A percentile compares a stretch with the other conserved stretches of the same genome.
Conservation (phyloP, 1,140 invertebrate species). For the Dysdera silvatica region DNA sequence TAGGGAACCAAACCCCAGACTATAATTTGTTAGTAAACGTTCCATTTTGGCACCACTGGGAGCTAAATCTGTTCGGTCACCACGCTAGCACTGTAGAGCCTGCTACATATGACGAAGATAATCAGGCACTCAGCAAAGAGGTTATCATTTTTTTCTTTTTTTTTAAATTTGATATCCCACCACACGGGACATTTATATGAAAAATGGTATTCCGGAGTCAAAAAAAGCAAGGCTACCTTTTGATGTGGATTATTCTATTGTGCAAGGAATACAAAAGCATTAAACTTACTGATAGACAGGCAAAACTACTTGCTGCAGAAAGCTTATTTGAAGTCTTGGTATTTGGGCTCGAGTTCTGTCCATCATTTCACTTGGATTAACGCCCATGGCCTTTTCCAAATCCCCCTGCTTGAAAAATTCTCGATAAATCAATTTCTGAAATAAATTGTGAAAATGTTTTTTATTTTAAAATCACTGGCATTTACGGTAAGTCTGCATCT, state of each 20-base stretch:
- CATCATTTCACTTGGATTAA: slow-evolving; percentile 66
- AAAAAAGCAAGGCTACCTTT: background rate
- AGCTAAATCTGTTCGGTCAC: no score
- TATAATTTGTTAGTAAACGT: no score
- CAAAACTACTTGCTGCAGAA: slow-evolving; percentile 56
- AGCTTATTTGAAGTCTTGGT: slow-evolving; percentile 71
- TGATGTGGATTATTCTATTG: background rate
- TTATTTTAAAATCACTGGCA: background rate
- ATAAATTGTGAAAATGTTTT: slow-evolving; percentile 34
- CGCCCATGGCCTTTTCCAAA: slow-evolving; percentile 70
- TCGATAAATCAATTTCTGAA: slow-evolving; percentile 63
- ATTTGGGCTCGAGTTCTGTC: slow-evolving; percentile 52
- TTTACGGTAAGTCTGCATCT: background rate
- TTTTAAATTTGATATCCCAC: no score
- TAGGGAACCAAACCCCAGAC: no score
- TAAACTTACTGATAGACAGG: slow-evolving; percentile 39
- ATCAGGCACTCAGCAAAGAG: no score
- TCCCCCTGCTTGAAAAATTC: slow-evolving; percentile 86
- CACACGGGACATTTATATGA: no score
- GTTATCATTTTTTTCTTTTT: no score
- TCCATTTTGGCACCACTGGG: no score
- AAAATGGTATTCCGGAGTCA: background rate
- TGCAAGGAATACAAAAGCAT: background rate
- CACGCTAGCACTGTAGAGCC: no score
- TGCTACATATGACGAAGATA: no score